Conservation (phyloP, 1,140 invertebrate genomes). For the Drosophila obscura region DNA sequence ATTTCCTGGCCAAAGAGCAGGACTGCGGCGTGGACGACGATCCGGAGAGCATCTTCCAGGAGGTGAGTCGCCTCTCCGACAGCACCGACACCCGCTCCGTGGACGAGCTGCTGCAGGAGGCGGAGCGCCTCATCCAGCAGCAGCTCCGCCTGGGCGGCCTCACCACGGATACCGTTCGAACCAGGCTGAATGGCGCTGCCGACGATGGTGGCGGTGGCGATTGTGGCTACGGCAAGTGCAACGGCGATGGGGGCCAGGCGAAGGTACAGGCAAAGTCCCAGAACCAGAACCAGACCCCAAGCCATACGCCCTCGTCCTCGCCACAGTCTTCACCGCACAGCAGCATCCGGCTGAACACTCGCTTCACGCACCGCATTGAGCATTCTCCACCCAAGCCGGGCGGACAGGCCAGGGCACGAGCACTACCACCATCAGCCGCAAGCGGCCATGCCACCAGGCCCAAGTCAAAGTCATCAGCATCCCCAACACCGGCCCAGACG, state of each 20-base stretch:
- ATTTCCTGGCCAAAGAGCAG: constrained; percentile 79
- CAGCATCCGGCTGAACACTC: constrained; percentile 72
- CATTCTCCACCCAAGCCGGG: constrained; percentile 32
- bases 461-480: constrained; percentile 19
- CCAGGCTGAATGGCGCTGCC: neutral
- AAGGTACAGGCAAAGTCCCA: neutral
- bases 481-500: constrained; percentile 23
- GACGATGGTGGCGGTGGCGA: neutral
- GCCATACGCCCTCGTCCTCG: constrained; percentile 38
- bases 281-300: neutral
- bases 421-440: constrained; percentile 12
- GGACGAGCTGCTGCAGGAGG: constrained; percentile 80
- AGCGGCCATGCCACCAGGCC: constrained; percentile 21
- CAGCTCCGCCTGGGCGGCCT: constrained; percentile 55
- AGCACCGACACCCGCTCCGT: constrained; percentile 75
- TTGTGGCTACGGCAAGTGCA: neutral
- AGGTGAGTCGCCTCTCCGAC: constrained; percentile 76
- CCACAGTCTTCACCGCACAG: constrained; percentile 66
- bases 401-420: neutral
- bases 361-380: constrained; percentile 73
- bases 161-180: neutral
- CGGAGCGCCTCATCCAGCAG: constrained; percentile 76
- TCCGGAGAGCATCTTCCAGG: constrained; percentile 79
- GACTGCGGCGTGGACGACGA: constrained; percentile 70
- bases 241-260: neutral